Evolutionary conservation across 1,140 invertebrate species (phyloP).

Genomic region (Lerema accius): DNA sequence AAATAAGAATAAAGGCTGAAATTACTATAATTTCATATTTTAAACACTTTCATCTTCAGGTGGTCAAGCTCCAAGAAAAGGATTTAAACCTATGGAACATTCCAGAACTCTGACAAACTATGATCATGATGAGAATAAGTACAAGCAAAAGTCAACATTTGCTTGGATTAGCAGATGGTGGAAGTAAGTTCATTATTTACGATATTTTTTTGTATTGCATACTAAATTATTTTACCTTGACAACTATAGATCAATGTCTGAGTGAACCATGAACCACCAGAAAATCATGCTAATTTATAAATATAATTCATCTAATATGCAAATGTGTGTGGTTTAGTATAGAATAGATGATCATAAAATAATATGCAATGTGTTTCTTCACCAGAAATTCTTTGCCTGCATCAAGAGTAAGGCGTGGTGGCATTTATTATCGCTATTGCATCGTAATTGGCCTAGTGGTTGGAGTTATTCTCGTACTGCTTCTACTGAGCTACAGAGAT

Average conservation of each 20-base stretch:
- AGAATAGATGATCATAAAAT: too few relatives aligned
- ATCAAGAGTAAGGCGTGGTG: conserved; percentile 69
- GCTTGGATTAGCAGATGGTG: conserved; percentile 77
- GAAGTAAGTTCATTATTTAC: too few relatives aligned
- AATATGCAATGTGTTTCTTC: too few relatives aligned
- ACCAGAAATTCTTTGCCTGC: conserved; percentile 67
- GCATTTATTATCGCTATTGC: conserved; percentile 71
- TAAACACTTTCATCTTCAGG: conserved; percentile 50
- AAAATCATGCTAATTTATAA: too few relatives aligned
- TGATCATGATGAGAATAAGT: conserved; percentile 78
- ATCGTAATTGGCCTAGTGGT: conserved; percentile 61
- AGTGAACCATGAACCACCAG: too few relatives aligned
- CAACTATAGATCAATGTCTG: too few relatives aligned
- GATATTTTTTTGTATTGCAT: too few relatives aligned
- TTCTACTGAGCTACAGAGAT: conserved; percentile 63
- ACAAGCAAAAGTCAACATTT: conserved; percentile 77
- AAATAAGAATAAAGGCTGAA: too few relatives aligned
- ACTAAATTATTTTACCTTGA: too few relatives aligned
- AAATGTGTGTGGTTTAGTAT: too few relatives aligned
- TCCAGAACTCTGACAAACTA: conserved; percentile 54
- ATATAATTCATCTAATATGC: too few relatives aligned
- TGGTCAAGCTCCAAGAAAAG: conserved; percentile 68
- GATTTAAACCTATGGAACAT: conserved; percentile 57
- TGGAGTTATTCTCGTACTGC: conserved; percentile 55
- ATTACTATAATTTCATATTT: neutral